Percentiles rank a stretch among this genome's conserved stretches.
Evolutionary conservation across 1,140 invertebrate genomes (phyloP).

Genomic region (Colletes gigas): DNA sequence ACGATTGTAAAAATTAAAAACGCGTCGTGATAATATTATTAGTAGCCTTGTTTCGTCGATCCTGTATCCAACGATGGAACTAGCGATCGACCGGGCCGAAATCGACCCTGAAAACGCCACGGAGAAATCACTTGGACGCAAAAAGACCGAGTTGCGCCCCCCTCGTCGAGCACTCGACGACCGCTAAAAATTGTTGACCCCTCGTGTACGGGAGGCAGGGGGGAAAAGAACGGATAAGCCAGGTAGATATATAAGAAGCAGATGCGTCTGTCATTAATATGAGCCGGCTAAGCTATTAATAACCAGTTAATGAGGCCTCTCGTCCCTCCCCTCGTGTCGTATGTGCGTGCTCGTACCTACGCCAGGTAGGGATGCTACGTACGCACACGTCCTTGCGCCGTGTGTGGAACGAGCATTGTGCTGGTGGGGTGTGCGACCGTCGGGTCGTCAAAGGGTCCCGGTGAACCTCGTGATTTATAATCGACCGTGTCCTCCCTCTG

Average conservation of each 20-base stretch:
- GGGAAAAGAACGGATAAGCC: slow-evolving; percentile 43
- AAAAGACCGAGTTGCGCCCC: background rate
- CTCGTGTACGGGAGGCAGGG: slow-evolving; percentile 2
- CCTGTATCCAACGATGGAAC: too few relatives aligned
- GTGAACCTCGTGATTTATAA: slow-evolving; percentile 71
- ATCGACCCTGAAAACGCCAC: background rate
- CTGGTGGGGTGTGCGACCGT: slow-evolving; percentile 26
- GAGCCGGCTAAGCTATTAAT: slow-evolving; percentile 75
- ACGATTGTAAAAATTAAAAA: too few relatives aligned
- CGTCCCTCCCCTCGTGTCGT: slow-evolving; percentile 60
- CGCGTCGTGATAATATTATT: too few relatives aligned
- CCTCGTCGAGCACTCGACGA: slow-evolving; percentile 12
- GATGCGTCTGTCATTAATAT: slow-evolving; percentile 77
- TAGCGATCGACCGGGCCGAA: background rate
- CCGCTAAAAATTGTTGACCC: slow-evolving; percentile 58
- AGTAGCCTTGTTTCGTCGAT: too few relatives aligned
- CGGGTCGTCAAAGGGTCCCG: slow-evolving; percentile 69
- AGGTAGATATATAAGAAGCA: slow-evolving; percentile 72
- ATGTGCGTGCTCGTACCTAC: slow-evolving; percentile 59
- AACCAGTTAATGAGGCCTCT: slow-evolving; percentile 77
- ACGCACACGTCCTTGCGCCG: slow-evolving; percentile 2
- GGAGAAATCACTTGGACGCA: background rate
- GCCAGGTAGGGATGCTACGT: slow-evolving; percentile 30
- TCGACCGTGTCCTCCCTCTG: slow-evolving; percentile 41
- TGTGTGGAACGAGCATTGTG: slow-evolving; percentile 54